A percentile compares a stretch with the other conserved stretches of the same genome.
phyloP scores from a whole-genome alignment of 2,888 invertebrate species.

The Polyommatus icarus region DNA sequence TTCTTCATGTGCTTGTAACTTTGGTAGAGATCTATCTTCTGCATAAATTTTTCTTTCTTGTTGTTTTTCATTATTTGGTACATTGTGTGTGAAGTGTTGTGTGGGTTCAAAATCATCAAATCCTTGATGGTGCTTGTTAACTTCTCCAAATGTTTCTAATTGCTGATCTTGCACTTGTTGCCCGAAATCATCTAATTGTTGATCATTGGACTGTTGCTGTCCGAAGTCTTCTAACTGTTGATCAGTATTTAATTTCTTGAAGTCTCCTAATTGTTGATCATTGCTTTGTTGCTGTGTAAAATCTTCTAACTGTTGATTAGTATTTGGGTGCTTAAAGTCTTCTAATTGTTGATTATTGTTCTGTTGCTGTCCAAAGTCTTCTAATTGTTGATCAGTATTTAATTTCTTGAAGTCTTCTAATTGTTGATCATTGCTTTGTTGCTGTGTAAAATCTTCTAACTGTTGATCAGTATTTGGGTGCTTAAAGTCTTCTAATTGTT shows the following conservation, averaged over 20 bases:
- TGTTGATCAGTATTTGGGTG: neutral
- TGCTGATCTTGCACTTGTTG: constrained; percentile 24
- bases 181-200: constrained; percentile 36
- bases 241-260: constrained; percentile 39
- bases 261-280: constrained; percentile 42
- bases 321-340: neutral
- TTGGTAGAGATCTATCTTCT: constrained; percentile 33
- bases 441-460: constrained; percentile 18
- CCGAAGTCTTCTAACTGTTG: constrained; percentile 42
- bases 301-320: constrained; percentile 17
- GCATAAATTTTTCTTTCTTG: neutral
- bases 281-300: constrained; percentile 34
- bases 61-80: neutral
- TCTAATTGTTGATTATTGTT: constrained; percentile 38
- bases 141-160: constrained; percentile 32
- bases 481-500: constrained; percentile 30
- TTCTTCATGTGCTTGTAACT: constrained; percentile 34
- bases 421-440: constrained; percentile 41
- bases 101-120: constrained; percentile 19
- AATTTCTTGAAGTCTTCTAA: constrained; percentile 39
- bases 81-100: neutral
- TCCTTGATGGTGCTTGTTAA: neutral
- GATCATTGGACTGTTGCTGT: neutral
- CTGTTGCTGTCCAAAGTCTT: constrained; percentile 39
- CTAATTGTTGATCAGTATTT: constrained; percentile 41